These are phyloP conservation scores for Spisula solida DNA, from an alignment of 2,888 invertebrate species.

Conservation along the genomic window DNA sequence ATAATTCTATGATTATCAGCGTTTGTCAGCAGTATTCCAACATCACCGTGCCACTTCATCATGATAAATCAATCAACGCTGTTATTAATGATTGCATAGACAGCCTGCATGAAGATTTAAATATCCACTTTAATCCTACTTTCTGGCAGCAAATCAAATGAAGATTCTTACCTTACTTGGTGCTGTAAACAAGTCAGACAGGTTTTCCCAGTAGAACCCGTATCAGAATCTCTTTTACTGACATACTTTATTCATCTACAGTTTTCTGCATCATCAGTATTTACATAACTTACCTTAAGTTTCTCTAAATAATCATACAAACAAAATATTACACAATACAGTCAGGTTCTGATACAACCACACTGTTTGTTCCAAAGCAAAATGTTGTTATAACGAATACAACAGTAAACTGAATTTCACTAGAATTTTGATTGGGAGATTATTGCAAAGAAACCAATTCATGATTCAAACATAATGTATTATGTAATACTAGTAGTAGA, in stretches of 20 bases:
- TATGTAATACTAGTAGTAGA: no score
- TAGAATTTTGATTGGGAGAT: no score
- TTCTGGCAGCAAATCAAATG: not conserved
- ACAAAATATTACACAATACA: not conserved
- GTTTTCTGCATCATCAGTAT: not conserved
- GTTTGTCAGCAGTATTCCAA: not conserved
- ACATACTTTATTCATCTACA: not conserved
- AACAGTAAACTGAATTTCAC: no score
- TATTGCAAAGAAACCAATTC: no score
- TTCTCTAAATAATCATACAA: not conserved
- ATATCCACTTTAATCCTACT: constrained; percentile 1
- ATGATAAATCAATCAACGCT: not conserved
- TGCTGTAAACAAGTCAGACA: not conserved
- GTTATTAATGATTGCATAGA: constrained; percentile 13
- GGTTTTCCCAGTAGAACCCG: not conserved
- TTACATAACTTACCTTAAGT: not conserved
- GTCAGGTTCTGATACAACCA: no score
- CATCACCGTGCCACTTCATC: not conserved
- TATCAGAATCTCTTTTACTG: not conserved
- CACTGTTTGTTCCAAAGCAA: no score
- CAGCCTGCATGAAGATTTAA: not conserved
- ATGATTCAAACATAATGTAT: no score
- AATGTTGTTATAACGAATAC: no score
- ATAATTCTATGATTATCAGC: not conserved
- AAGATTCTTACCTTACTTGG: not conserved